Evolutionary conservation across 92 coral and sea anemone species (phyloP).

Genomic region (Porites divaricata): DNA sequence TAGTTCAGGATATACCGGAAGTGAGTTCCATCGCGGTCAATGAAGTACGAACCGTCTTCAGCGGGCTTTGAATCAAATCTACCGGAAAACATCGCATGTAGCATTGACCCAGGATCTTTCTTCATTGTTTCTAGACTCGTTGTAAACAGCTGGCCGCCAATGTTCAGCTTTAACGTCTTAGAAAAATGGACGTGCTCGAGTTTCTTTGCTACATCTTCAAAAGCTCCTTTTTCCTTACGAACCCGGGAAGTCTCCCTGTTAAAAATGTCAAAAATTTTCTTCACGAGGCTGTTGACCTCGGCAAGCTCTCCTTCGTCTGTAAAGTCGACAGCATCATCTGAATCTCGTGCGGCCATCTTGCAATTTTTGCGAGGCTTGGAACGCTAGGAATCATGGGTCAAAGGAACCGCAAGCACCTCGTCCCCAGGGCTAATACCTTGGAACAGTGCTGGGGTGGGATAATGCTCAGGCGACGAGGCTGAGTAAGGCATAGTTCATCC

Average conservation of each 20-base stretch:
- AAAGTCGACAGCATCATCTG: conserved; percentile 3
- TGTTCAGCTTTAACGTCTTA: conserved; percentile 62
- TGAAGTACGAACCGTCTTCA: conserved; percentile 79
- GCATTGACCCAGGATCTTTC: conserved; percentile 80
- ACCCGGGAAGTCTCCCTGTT: conserved; percentile 35
- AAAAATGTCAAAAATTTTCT: conserved; percentile 17
- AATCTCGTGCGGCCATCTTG: neutral
- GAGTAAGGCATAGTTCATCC: too few species aligned
- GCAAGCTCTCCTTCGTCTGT: conserved; percentile 18
- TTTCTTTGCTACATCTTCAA: conserved; percentile 72
- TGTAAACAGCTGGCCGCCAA: conserved; percentile 77
- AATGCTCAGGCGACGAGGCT: too few species aligned
- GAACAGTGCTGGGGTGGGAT: too few species aligned
- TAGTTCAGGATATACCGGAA: conserved; percentile 71
- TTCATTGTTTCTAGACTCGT: conserved; percentile 66
- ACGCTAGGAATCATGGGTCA: too few species aligned
- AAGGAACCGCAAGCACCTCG: too few species aligned
- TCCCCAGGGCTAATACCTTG: too few species aligned
- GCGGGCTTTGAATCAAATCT: conserved; percentile 78
- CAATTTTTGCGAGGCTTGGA: neutral
- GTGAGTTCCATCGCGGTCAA: conserved; percentile 84
- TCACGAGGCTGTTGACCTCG: conserved; percentile 3
- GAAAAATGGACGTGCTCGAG: conserved; percentile 69
- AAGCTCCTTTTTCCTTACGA: conserved; percentile 55
- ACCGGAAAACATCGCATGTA: conserved; percentile 81